These are phyloP conservation scores for Bradypodion pumilum DNA, from an alignment of 2,797 vertebrate genomes.

Conservation along the genomic window DNA sequence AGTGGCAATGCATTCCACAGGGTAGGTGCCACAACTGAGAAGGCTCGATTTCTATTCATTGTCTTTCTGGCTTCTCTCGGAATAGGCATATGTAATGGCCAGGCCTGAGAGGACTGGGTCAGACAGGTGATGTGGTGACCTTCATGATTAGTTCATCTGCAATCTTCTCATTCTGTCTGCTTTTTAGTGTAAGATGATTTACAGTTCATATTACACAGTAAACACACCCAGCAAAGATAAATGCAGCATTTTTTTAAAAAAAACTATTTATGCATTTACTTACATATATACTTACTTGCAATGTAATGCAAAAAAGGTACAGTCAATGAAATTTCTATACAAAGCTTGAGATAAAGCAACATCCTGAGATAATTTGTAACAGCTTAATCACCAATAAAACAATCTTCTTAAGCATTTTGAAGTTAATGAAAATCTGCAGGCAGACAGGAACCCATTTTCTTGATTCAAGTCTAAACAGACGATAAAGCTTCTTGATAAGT, in stretches of 20 bases:
- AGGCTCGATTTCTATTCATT: too few relatives aligned
- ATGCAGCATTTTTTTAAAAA: not conserved
- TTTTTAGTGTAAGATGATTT: not conserved
- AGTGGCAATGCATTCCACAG: too few relatives aligned
- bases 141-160: not conserved
- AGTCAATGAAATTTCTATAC: not conserved
- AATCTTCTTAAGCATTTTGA: not conserved
- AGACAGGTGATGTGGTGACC: not conserved
- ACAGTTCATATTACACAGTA: not conserved
- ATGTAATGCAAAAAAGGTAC: not conserved
- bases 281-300: not conserved
- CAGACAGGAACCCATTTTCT: not conserved
- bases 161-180: not conserved
- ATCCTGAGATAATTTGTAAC: not conserved
- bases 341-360: not conserved
- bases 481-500: not conserved
- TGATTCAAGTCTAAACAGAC: not conserved
- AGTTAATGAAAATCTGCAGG: not conserved
- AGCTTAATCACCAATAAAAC: not conserved
- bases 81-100: too few relatives aligned
- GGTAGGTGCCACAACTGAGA: too few relatives aligned
- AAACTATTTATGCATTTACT: not conserved
- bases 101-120: too few relatives aligned
- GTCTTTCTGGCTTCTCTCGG: too few relatives aligned
- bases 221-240: not conserved